A percentile compares a stretch with the other conserved stretches of the same genome.
These are phyloP conservation scores for Emydoidea blandingii DNA, from an alignment of 2,797 vertebrate species.

Conservation along the genomic window DNA sequence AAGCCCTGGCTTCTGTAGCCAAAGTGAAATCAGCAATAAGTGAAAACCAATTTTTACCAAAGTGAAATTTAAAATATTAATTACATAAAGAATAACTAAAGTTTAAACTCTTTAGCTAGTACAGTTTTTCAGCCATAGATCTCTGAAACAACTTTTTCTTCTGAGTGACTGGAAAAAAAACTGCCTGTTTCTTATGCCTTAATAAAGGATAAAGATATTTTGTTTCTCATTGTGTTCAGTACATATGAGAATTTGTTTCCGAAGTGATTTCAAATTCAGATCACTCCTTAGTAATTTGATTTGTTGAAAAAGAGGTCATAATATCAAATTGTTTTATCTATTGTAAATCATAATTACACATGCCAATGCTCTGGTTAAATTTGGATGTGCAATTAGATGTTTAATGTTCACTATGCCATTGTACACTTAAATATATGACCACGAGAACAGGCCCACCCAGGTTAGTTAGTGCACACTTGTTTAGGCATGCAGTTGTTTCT, in stretches of 20 bases:
- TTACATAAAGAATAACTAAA: background rate
- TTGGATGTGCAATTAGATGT: conserved; percentile 69
- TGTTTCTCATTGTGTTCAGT: background rate
- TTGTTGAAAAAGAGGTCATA: conserved; percentile 68
- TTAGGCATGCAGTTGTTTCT: background rate
- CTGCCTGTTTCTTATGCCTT: background rate
- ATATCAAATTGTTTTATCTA: conserved; percentile 33
- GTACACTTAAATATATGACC: conserved; percentile 44
- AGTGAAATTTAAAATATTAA: background rate
- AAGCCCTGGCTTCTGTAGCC: conserved; percentile 9
- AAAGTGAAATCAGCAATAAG: background rate
- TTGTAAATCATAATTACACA: conserved; percentile 76
- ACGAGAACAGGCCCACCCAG: conserved; percentile 7
- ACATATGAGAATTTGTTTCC: background rate
- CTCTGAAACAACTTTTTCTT: background rate
- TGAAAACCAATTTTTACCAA: background rate
- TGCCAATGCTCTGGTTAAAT: conserved; percentile 72
- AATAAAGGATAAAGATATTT: background rate
- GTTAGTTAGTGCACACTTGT: background rate
- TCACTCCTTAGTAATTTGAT: conserved; percentile 65
- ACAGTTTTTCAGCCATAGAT: background rate
- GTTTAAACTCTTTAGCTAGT: background rate
- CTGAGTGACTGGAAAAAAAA: background rate
- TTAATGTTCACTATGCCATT: conserved; percentile 68
- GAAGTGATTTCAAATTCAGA: conserved; percentile 50